These are phyloP conservation scores for Ceryle rudis DNA, from an alignment of 2,797 vertebrate genomes.

Conservation along the genomic window DNA sequence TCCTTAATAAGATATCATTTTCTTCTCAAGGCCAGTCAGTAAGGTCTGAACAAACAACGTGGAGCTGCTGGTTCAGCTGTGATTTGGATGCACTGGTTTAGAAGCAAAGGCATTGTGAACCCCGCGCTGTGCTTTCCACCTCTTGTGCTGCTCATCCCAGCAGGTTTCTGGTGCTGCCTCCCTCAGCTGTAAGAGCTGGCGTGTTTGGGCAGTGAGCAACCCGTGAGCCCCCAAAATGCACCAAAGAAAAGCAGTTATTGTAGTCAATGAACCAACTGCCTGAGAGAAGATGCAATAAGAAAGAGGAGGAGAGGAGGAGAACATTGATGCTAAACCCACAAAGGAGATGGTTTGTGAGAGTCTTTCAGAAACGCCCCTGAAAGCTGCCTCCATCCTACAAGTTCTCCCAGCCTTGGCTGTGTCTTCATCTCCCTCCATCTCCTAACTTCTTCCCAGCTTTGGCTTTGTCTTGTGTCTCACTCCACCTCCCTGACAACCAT, in stretches of 20 bases:
- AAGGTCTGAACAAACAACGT: constrained; percentile 30
- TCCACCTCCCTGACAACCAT: not conserved
- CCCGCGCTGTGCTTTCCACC: accelerated
- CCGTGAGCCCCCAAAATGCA: not conserved
- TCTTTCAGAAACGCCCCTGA: not conserved
- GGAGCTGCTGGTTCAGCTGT: not conserved
- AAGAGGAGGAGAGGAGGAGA: not conserved
- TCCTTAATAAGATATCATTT: constrained; percentile 55
- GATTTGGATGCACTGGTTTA: not conserved
- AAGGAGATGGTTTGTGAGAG: not conserved
- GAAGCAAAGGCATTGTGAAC: not conserved
- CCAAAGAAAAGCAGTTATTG: not conserved
- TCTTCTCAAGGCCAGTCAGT: not conserved
- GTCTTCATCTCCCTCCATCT: not conserved
- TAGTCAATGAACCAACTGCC: accelerated
- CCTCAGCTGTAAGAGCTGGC: no score
- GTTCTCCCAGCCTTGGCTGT: not conserved
- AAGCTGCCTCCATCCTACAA: not conserved
- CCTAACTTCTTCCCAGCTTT: not conserved
- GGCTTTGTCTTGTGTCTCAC: not conserved
- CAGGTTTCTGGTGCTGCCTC: not conserved
- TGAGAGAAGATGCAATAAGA: not conserved
- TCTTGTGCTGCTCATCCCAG: not conserved
- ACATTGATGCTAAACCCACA: not conserved
- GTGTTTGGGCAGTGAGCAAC: not conserved